Percentiles rank a stretch among this genome's conserved stretches.
These are phyloP conservation scores for Cacatua alba DNA, from an alignment of 2,113 vertebrate genomes.

Conservation along the genomic window DNA sequence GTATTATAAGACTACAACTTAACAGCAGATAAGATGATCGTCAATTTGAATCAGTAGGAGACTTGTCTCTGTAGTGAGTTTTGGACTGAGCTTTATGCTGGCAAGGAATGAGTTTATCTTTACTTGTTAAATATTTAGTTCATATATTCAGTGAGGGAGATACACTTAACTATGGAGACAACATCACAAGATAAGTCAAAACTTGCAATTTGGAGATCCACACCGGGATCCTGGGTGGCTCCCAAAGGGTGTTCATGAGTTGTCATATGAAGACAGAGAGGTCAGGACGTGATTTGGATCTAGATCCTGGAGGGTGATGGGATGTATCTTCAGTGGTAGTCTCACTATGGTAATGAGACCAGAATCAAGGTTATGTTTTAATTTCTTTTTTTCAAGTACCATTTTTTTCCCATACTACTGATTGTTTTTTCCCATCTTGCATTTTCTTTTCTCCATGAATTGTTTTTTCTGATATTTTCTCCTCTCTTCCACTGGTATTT, in stretches of 20 bases:
- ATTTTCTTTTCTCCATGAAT: neutral
- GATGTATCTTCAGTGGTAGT: neutral
- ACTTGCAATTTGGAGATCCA: neutral
- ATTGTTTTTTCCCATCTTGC: neutral
- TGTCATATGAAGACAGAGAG: neutral
- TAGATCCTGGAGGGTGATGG: neutral
- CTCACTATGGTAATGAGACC: neutral
- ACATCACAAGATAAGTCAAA: neutral
- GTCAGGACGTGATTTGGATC: neutral
- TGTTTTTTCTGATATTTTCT: neutral
- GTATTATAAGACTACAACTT: neutral
- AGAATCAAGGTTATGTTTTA: neutral
- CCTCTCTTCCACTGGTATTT: neutral
- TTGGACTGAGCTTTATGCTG: neutral
- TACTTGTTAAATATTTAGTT: neutral
- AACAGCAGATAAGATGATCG: neutral
- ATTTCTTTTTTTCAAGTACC: neutral
- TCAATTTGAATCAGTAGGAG: neutral
- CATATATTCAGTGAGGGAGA: neutral
- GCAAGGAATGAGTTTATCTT: neutral
- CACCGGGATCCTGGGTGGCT: neutral
- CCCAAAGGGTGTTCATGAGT: fast-evolving
- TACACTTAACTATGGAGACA: neutral
- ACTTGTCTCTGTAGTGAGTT: neutral
- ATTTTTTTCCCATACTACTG: neutral